These are phyloP conservation scores for Oscheius onirici DNA, from an alignment of 2,888 invertebrate species.

Conservation along the genomic window DNA sequence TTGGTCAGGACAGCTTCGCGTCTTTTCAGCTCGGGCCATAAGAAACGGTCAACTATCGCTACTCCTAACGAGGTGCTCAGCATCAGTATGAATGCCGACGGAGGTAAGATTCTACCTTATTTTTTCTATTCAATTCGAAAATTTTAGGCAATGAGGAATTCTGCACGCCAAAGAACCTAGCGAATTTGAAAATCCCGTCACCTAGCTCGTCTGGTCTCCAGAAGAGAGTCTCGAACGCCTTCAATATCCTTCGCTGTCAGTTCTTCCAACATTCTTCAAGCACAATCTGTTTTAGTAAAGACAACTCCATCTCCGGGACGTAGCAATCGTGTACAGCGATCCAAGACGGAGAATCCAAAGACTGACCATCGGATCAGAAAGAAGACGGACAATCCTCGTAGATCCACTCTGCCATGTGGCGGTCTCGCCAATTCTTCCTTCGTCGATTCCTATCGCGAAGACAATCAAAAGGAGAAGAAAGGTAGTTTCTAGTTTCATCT, in stretches of 20 bases:
- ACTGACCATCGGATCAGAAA: constrained; percentile 7
- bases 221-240: constrained; percentile 9
- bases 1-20: constrained; percentile 5
- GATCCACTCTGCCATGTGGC: not conserved
- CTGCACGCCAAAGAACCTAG: not conserved
- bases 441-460: too few species aligned
- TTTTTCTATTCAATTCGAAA: not conserved
- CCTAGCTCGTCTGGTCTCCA: constrained; percentile 4
- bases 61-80: not conserved
- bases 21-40: constrained; percentile 5
- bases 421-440: too few species aligned
- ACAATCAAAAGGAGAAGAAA: not conserved
- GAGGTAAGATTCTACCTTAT: not conserved
- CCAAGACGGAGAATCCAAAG: constrained; percentile 20
- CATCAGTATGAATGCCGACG: constrained; percentile 4
- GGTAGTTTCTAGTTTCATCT: too few species aligned
- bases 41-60: not conserved
- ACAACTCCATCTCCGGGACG: not conserved
- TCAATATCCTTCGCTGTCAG: constrained; percentile 7
- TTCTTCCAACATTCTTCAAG: not conserved
- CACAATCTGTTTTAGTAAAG: not conserved
- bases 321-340: not conserved
- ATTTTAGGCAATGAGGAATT: not conserved
- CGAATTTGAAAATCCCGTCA: not conserved
- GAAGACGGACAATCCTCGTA: not conserved